phyloP scores from a whole-genome alignment of 2,797 vertebrate genomes.

The Merluccius polli region DNA sequence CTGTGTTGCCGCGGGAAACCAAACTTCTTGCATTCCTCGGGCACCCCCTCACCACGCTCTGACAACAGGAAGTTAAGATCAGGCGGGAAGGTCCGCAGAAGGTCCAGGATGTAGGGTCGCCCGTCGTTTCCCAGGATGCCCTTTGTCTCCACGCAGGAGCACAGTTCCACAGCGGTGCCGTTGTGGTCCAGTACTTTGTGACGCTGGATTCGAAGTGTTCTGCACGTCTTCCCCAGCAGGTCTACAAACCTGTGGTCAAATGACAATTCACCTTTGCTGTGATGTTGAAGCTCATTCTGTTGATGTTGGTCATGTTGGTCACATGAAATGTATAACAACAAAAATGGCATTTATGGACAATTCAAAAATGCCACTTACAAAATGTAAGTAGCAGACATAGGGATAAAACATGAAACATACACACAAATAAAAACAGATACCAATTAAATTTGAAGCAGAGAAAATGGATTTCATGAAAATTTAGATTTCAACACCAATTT shows the following conservation, averaged over 20 bases:
- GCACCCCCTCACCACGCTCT: conserved; percentile 72
- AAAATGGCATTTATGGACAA: neutral
- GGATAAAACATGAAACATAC: neutral
- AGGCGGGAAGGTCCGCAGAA: conserved; percentile 88
- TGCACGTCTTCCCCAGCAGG: conserved; percentile 86
- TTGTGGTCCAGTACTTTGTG: conserved; percentile 88
- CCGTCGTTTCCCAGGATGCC: conserved; percentile 93
- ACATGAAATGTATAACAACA: neutral
- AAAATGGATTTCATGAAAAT: neutral
- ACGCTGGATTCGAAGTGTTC: conserved; percentile 82
- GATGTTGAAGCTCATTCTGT: neutral
- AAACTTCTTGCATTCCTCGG: conserved; percentile 76
- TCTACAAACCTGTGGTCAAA: conserved; percentile 80
- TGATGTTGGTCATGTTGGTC: neutral
- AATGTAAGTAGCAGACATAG: neutral
- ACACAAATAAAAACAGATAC: neutral
- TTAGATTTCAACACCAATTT: neutral
- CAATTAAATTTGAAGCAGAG: neutral
- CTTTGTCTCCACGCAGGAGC: conserved; percentile 90
- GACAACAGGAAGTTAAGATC: conserved; percentile 89
- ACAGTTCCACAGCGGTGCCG: conserved; percentile 81
- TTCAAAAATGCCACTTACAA: too few relatives aligned
- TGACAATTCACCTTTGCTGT: neutral
- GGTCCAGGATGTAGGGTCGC: conserved; percentile 88
- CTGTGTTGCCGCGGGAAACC: conserved; percentile 83